Base-by-base conservation (phyloP, 2,888 invertebrate species). In the Lacanobia wlatinum region DNA sequence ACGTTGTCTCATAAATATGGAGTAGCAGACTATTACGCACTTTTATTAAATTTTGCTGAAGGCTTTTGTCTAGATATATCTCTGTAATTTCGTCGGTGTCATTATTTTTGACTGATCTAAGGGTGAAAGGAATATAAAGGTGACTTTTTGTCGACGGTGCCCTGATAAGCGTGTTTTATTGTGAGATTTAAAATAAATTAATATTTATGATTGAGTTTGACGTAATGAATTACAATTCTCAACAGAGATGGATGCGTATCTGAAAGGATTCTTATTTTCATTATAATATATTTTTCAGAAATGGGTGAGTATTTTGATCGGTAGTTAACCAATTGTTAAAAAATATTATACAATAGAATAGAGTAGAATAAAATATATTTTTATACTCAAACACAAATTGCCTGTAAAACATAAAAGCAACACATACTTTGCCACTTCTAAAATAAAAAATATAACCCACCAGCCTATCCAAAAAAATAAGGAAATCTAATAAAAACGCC, bases 1-100 rank as follows among this genome's bases (percentile, higher is more conserved):
- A 83, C 76, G 68, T 52, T 74, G 64, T 66, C 82, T 84, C 78
- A 84, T 84, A 84, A 84, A 84, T 84, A 84, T 84, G 75, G 78
- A 84, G 59, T 60, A 12, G 23, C 64, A 72, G 38, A 70, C 71
- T 76, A 82, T 73, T 65, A 73, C 76, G 69, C 66, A 72, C n/a
- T 75, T 80, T 73, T 80, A 84, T 84, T 77, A 84, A 80, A 84
- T 84, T 83, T 64, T 23, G 34, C 43, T 58, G 52, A 69, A 73
- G 52, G 65, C 56, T 71, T 63, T 71, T 70, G 40, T 38, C 50
- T 48, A 59, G 60, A 79, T 67, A 65, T 71, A 62, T 73, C 53
- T 71, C 43, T 62, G 46, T 81, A 70, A 70, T 80, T 70, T 74
- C 53, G 10, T 58, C 23, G 43, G 12, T 62, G 61, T 53, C 74